Evolutionary conservation across 2,888 invertebrate species (phyloP).

Genomic region (Callinectes sapidus): DNA sequence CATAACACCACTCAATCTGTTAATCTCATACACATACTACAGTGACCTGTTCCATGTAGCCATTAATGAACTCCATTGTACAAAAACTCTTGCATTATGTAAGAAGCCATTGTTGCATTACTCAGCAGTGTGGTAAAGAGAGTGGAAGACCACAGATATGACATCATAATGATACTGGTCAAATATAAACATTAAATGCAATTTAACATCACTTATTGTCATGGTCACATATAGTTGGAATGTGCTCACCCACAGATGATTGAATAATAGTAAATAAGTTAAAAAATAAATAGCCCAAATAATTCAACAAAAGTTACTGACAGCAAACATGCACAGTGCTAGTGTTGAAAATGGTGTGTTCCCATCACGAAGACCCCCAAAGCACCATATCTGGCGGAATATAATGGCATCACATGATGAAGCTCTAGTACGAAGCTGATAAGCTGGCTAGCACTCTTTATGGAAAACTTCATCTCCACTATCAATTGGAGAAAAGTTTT

Average conservation of each 20-base stretch:
- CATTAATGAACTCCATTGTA: constrained; percentile 22
- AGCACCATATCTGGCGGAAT: constrained; percentile 63
- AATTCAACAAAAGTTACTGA: constrained; percentile 35
- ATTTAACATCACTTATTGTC: constrained; percentile 52
- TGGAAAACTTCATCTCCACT: constrained; percentile 71
- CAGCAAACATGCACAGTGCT: constrained; percentile 54
- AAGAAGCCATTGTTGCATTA: neutral
- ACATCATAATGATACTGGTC: neutral
- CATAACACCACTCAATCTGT: constrained; percentile 49
- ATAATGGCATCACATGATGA: constrained; percentile 42
- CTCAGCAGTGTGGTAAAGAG: constrained; percentile 2
- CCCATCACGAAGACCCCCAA: constrained; percentile 38
- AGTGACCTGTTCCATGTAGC: constrained; percentile 37
- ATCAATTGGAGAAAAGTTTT: constrained; percentile 69
- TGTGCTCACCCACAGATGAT: constrained; percentile 52
- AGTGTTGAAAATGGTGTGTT: constrained; percentile 44
- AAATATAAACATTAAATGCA: constrained; percentile 48
- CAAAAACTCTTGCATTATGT: constrained; percentile 32
- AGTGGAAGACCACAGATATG: constrained; percentile 15
- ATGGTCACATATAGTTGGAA: constrained; percentile 63
- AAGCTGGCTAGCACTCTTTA: constrained; percentile 51
- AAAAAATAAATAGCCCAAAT: constrained; percentile 61
- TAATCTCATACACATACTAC: constrained; percentile 48
- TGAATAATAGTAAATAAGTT: constrained; percentile 54
- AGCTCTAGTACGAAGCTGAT: constrained; percentile 27